Base-by-base conservation (phyloP, 2,888 invertebrate genomes). In the Quadriops clusia region DNA sequence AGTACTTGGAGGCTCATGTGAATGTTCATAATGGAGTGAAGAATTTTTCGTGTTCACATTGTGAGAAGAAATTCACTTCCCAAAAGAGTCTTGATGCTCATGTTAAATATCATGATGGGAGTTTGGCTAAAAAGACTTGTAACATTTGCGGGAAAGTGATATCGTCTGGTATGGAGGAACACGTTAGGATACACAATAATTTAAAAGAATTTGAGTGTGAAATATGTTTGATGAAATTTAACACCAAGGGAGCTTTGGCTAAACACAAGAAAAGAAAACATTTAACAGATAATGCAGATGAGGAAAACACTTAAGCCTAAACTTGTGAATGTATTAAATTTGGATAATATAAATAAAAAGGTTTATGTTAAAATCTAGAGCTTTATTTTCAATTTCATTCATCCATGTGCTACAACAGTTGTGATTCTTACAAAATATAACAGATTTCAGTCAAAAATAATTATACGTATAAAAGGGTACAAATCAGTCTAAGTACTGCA, bases 391-490 rank as follows among this genome's bases (percentile, higher is more conserved):
- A 29, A 25, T 45, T 45, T 49, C 51, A 53, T 54, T 53, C 52
- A 51, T 54, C 47, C 51, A 46, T 55, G 58, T 58, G 56, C 58
- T 58, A 57, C 56, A 58, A 56, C 56, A 51, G 47, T 53, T 54
- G 54, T 53, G 54, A 50, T 46, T 45, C 49, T 53, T 52, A 53
- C 46, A 53, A 50, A 53, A 53, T 51, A 53, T 53, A 54, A 54
- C 43, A 45, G 41, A 42, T 45, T 52, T 49, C 42, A 46, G 42
- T 47, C 44, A 39, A 50, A 46, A 43, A 40, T 37, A 45, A 42
- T 36, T 33, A 33, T 38, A 38, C 32, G 23, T 34, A n/a, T n/a
- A n/a, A n/a, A n/a, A n/a, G n/a, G n/a, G n/a, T n/a, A n/a, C 34
- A 47, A 42, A 45, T 46, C 42, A 48, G 46, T 45, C 46, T 43